phyloP scores from a whole-genome alignment of 2,113 vertebrate species.

The Pogona vitticeps region DNA sequence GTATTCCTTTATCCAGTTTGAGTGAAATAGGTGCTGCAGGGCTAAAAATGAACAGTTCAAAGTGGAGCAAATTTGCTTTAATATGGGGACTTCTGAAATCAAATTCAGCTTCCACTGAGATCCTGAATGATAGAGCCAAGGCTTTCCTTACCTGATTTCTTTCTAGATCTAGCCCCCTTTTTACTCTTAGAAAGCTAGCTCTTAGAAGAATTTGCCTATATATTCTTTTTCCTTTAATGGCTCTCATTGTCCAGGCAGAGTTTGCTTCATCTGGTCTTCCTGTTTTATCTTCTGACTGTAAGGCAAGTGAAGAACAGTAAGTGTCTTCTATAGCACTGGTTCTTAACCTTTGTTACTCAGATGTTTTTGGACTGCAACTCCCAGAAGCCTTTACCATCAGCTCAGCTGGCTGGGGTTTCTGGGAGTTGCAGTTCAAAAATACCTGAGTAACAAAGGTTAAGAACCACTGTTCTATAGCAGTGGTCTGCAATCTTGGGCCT shows the following conservation, averaged over 20 bases:
- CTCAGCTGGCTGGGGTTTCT: no score
- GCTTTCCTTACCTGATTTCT: slow-evolving; percentile 19
- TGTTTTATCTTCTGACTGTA: slow-evolving; percentile 51
- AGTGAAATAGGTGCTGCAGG: background rate
- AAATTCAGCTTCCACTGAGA: background rate
- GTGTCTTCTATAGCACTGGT: no score
- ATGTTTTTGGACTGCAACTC: no score
- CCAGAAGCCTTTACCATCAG: no score
- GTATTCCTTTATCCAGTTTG: slow-evolving; percentile 11
- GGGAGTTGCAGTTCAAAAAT: no score
- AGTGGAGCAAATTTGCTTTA: background rate
- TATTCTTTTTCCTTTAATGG: slow-evolving; percentile 53
- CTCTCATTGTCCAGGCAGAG: slow-evolving; percentile 31
- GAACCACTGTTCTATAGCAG: no score
- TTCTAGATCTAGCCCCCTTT: slow-evolving; percentile 34
- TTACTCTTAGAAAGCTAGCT: slow-evolving; percentile 38
- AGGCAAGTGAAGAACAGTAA: slow-evolving; percentile 27
- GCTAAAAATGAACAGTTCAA: slow-evolving; percentile 31
- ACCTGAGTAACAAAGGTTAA: no score
- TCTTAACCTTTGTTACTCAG: no score
- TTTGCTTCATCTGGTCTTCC: slow-evolving; percentile 53
- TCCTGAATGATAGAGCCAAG: background rate
- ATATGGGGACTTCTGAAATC: slow-evolving; percentile 27
- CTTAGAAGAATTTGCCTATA: background rate
- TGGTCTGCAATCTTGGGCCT: no score